Conservation (phyloP, 2,888 invertebrate species). For the Agrochola macilenta region DNA sequence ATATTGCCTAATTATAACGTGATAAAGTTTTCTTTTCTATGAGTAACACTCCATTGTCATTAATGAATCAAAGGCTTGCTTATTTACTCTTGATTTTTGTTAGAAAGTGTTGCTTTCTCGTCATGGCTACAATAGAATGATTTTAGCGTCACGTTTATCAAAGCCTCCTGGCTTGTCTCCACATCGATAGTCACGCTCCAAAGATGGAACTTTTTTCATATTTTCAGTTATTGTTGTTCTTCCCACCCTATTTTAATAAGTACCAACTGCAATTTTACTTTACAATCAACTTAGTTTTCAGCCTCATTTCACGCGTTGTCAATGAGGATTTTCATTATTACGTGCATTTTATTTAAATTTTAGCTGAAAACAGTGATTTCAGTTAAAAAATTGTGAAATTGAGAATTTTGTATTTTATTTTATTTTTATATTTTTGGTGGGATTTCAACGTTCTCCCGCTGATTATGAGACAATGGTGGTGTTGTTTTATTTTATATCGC, state of each 20-base stretch:
- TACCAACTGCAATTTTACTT: too few relatives aligned
- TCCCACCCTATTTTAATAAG: background rate
- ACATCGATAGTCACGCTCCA: slow-evolving; percentile 68
- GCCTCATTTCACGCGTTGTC: background rate
- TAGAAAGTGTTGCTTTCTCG: slow-evolving; percentile 86
- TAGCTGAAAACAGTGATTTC: background rate
- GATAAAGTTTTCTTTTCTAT: slow-evolving; percentile 8
- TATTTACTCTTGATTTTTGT: slow-evolving; percentile 80
- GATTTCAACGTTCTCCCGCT: background rate
- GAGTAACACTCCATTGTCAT: slow-evolving; percentile 27
- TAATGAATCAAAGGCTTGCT: slow-evolving; percentile 65
- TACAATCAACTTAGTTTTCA: background rate
- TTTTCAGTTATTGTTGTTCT: background rate
- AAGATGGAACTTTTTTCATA: slow-evolving; percentile 11
- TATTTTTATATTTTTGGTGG: background rate
- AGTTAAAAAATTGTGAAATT: background rate
- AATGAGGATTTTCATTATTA: background rate
- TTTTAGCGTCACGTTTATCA: slow-evolving; percentile 79
- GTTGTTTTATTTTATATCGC: background rate
- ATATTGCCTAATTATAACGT: background rate
- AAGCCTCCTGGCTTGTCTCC: slow-evolving; percentile 68
- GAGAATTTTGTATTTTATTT: background rate
- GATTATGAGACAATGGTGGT: background rate
- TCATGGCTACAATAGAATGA: slow-evolving; percentile 75
- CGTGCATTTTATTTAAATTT: background rate